Percentiles rank a stretch among this genome's conserved stretches.
Evolutionary conservation across 2,113 vertebrate species (phyloP).

Genomic region (Grammatotria lemairii): DNA sequence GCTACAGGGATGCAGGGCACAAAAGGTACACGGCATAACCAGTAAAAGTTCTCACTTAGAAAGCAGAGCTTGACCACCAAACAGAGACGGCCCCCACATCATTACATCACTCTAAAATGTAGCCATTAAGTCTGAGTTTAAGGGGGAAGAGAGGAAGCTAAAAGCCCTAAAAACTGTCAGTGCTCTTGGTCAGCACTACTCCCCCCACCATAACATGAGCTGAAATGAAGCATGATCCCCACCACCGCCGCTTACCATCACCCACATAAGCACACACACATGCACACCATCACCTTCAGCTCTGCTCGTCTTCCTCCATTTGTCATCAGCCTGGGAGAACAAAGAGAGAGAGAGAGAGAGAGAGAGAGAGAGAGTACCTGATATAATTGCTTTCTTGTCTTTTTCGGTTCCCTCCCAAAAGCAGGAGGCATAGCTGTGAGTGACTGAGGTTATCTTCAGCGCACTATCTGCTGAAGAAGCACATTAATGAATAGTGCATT

Average conservation of each 20-base stretch:
- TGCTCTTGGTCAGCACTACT: slow-evolving; percentile 2
- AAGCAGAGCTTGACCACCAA: background rate
- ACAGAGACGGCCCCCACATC: background rate
- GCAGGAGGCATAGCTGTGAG: slow-evolving; percentile 50
- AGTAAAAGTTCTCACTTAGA: background rate
- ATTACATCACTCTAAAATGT: background rate
- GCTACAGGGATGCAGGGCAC: background rate
- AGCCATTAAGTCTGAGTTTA: slow-evolving; percentile 13
- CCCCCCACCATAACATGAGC: slow-evolving; percentile 2
- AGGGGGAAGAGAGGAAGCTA: background rate
- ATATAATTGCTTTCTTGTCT: slow-evolving; percentile 71
- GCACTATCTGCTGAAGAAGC: slow-evolving; percentile 64
- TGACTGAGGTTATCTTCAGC: slow-evolving; percentile 61
- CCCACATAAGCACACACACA: background rate
- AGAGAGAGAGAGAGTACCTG: slow-evolving; percentile 3
- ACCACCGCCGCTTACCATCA: background rate
- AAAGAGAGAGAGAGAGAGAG: background rate
- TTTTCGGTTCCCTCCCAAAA: slow-evolving; percentile 54
- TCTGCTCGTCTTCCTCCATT: slow-evolving; percentile 42
- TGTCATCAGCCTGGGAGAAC: slow-evolving; percentile 34
- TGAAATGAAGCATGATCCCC: slow-evolving; percentile 32
- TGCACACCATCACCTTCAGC: slow-evolving; percentile 22
- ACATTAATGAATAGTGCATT: slow-evolving; percentile 69
- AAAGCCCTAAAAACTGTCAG: background rate
- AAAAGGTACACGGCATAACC: background rate